These are phyloP conservation scores for Buathra laborator DNA, from an alignment of 2,888 invertebrate species.

Conservation along the genomic window DNA sequence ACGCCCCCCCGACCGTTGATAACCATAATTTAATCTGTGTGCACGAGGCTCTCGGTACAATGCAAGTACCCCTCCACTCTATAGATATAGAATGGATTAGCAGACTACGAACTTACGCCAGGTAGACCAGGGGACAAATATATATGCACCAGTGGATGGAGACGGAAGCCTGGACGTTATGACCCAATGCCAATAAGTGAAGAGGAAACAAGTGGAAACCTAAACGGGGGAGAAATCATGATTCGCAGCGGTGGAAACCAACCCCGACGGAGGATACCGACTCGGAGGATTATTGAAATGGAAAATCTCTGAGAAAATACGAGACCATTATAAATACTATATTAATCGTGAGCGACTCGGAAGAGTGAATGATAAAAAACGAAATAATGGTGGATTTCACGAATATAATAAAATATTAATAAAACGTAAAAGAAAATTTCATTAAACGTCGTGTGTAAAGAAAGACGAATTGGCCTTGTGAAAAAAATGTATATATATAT, in stretches of 20 bases:
- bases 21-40: conserved; percentile 58
- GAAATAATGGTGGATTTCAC: background rate
- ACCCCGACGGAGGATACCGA: conserved; percentile 14
- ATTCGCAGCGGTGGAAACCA: conserved; percentile 35
- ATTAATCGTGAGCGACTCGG: conserved; percentile 37
- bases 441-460: conserved; percentile 57
- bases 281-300: conserved; percentile 56
- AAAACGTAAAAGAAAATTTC: conserved; percentile 48
- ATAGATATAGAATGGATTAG: background rate
- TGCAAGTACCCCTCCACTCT: background rate
- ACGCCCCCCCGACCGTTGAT: conserved; percentile 24
- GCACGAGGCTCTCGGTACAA: conserved; percentile 27
- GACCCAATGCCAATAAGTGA: conserved; percentile 52
- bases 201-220: conserved; percentile 58
- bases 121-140: background rate
- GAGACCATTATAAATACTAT: conserved; percentile 58
- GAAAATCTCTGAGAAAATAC: conserved; percentile 47
- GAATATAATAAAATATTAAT: conserved; percentile 37
- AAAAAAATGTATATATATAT: background rate
- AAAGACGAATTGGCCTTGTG: conserved; percentile 39
- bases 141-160: background rate
- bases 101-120: conserved; percentile 15
- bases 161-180: conserved; percentile 32
- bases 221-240: conserved; percentile 55
- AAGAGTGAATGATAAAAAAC: conserved; percentile 27